Evolutionary conservation across 2,888 invertebrate species (phyloP), one percentile per base, ranked within the genome.

Genomic region (Catocala nupta): DNA sequence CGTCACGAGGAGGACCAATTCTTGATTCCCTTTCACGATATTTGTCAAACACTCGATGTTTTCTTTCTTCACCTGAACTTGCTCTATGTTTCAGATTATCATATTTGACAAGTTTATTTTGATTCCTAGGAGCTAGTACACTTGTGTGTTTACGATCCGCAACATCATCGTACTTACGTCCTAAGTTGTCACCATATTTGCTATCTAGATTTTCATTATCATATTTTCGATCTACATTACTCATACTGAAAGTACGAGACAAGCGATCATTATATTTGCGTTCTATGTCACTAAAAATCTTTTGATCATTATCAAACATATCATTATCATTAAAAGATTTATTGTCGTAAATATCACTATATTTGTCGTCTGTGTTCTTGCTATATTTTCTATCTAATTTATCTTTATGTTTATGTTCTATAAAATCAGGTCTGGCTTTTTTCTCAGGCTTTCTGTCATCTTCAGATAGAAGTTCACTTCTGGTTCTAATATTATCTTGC

Each of bases 261-360:
- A 43, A 16, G 8, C 44, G 61, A 0, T 68, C 61, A 12, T 61
- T 53, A 55, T 59, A 56, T 52, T 68, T 63, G 0, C 43, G 52
- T 34, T 61, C 63, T 47, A 53, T 43, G 44, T 70, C 55, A 48
- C 34, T 54, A 34, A 60, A 66, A 13, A 68, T 10, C 64, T 66
- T 66, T 7, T 61, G 59, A 34, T 71, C 65, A 9, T 61, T 55
- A 8, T 75, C 47, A 33, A 45, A 33, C 9, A 58, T 68, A 55
- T 68, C 56, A 9, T 48, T 70, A 10, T 44, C 49, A 16, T 53
- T 52, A 36, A 36, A 50, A 44, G 50, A 25, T 44, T 62, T 53
- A 3, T 34, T 53, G 5, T 57, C 56, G 9, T 11, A 25, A 42
- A 8, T 16, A 36, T 57, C 56, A 7, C 10, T 1, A 42, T 42